Evolutionary conservation across 2,113 vertebrate genomes (phyloP).

Genomic region (Epinephelus moara): DNA sequence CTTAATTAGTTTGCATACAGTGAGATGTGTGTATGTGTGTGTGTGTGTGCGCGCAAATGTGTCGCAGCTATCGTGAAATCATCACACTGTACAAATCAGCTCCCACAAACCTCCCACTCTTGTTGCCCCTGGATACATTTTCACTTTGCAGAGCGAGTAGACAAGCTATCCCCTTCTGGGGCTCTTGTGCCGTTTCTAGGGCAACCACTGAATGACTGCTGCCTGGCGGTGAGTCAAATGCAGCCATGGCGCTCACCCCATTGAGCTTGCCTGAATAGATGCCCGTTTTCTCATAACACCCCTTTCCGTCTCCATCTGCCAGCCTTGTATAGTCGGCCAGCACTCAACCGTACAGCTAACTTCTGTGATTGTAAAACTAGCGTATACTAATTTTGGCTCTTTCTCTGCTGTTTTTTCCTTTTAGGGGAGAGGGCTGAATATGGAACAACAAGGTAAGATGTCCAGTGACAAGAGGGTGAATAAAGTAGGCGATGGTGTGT

Average conservation of each 20-base stretch:
- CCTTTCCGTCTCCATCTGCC: conserved; percentile 78
- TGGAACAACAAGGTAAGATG: conserved; percentile 94
- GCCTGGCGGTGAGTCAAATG: conserved; percentile 77
- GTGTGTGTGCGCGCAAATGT: not conserved
- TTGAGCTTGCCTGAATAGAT: conserved; percentile 77
- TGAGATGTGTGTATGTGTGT: not conserved
- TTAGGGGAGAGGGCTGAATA: conserved; percentile 94
- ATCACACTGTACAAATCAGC: conserved; percentile 52
- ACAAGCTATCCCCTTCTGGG: conserved; percentile 67
- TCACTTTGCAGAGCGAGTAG: conserved; percentile 56
- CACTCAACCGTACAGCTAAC: conserved; percentile 64
- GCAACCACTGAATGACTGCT: conserved; percentile 79
- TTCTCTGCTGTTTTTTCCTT: conserved; percentile 59
- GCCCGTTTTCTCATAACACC: conserved; percentile 74
- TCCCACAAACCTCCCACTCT: conserved; percentile 42
- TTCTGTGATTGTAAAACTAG: conserved; percentile 57
- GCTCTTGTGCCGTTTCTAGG: conserved; percentile 78
- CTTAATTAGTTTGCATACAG: conserved; percentile 34
- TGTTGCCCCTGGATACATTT: conserved; percentile 70
- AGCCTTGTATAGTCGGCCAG: conserved; percentile 56
- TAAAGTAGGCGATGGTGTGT: conserved; percentile 51
- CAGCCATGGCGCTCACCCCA: conserved; percentile 68
- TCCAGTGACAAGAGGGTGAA: conserved; percentile 55
- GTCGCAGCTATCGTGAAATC: conserved; percentile 51
- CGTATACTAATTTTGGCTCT: conserved; percentile 58